Base-by-base conservation (phyloP, 2,797 vertebrate genomes). In the Gambelia wislizenii region DNA sequence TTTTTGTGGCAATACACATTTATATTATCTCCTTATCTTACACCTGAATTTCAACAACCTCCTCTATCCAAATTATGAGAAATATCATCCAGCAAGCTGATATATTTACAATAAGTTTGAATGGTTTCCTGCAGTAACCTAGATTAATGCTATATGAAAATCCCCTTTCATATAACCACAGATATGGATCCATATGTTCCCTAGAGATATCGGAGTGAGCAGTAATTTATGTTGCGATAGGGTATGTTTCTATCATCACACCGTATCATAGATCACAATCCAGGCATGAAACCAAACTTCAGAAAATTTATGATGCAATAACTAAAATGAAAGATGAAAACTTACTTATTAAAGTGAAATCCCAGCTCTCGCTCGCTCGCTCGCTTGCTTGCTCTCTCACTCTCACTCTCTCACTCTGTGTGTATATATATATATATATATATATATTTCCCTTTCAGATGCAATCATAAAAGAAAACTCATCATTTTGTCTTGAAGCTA, bases 321-420 rank as follows among this genome's bases (percentile, higher is more conserved):
- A 83, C 72, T 75, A 77, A 83, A 89, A 85, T n/a, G 72, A 86
- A 89, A 81, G 59, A 20, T 77, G 56, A 75, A 89, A 89, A 77
- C 70, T 69, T 76, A n/a, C 80, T 83, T 89, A 86, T 89, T 82
- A 89, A 69, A 83, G 72, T 75, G 79, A 82, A 89, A 67, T 86
- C 47, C 59, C 79, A 76, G 42, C 70, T 89, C 56, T 18, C 56
- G 18, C 16, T 18, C 3, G 16, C 16, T 18, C 16, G 4, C 47
- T 49, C n/a, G n/a, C 47, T 49, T 8, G 47, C 47, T 49, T 8
- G 33, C 70, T 89, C 56, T 18, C 47, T 49, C 47, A 4, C 47
- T 49, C 47, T 49, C 47, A 4, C 47, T 49, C 56, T 56, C 16
- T 18, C 3, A 56, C 16, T 18, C 16, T 13, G 12, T 13, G 12